Conservation (phyloP, 2,888 invertebrate species). For the Epirrhoe tristata region DNA sequence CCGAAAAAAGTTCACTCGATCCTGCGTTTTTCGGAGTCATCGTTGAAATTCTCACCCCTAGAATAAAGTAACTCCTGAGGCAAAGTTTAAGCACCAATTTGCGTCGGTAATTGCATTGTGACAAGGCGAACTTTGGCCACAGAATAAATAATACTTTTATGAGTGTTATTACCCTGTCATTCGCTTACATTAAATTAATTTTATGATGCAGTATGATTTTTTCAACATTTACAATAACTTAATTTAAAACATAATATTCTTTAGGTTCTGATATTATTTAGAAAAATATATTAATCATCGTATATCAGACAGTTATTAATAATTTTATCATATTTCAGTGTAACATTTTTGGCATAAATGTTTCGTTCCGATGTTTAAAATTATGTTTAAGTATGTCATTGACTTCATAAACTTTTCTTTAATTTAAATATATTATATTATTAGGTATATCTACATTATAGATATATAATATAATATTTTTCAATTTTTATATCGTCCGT, state of each 20-base stretch:
- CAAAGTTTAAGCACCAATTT: constrained; percentile 47
- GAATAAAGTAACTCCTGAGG: constrained; percentile 35
- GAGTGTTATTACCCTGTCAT: constrained; percentile 44
- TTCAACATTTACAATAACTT: background rate
- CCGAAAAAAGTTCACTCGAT: background rate
- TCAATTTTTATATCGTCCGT: too few species aligned
- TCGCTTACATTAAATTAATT: constrained; percentile 31
- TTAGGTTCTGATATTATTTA: background rate
- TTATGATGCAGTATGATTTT: constrained; percentile 1
- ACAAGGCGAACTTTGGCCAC: constrained; percentile 48
- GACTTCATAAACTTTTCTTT: too few species aligned
- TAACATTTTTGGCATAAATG: too few species aligned
- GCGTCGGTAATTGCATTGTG: constrained; percentile 48
- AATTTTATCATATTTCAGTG: too few species aligned
- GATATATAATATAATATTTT: too few species aligned
- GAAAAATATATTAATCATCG: too few species aligned
- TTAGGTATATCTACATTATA: too few species aligned
- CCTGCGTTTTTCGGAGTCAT: constrained; percentile 1
- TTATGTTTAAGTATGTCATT: too few species aligned
- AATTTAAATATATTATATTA: too few species aligned
- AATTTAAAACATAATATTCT: background rate
- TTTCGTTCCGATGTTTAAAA: too few species aligned
- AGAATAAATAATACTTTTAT: constrained; percentile 39
- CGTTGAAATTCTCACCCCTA: constrained; percentile 24
- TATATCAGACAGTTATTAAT: too few species aligned